Percentiles rank a stretch among this genome's conserved stretches.
Evolutionary conservation across 2,797 vertebrate species (phyloP).

Genomic region (Anabacerthia variegaticeps): DNA sequence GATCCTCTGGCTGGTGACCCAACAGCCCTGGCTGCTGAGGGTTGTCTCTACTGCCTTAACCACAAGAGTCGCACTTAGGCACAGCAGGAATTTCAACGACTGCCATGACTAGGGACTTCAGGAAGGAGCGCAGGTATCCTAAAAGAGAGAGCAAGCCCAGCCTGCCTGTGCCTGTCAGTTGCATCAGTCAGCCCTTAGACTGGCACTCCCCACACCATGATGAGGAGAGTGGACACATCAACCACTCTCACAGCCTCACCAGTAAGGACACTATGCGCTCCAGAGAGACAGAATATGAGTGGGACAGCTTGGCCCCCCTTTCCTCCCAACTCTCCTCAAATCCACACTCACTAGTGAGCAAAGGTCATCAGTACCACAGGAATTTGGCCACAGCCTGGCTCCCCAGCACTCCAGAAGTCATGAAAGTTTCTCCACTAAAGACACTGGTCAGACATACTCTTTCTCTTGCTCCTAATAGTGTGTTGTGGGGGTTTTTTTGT

Average conservation of each 20-base stretch:
- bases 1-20: background rate
- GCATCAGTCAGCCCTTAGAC: background rate
- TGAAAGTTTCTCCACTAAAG: background rate
- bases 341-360: accelerated
- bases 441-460: background rate
- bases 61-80: accelerated
- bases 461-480: background rate
- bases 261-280: accelerated
- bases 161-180: accelerated
- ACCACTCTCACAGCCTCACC: background rate
- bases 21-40: background rate
- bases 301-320: accelerated
- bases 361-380: background rate
- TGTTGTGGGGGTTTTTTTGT: no score
- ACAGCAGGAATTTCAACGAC: background rate
- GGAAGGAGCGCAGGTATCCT: background rate
- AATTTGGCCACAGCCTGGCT: accelerated
- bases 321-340: background rate
- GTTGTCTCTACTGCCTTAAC: background rate
- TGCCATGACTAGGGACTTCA: no score
- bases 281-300: background rate
- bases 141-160: accelerated
- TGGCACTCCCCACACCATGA: no score
- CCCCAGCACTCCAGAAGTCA: background rate
- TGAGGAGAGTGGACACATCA: background rate